A percentile compares a stretch with the other conserved stretches of the same genome.
phyloP scores from a whole-genome alignment of 1,140 invertebrate genomes.

The Leptonema lineaticorne region DNA sequence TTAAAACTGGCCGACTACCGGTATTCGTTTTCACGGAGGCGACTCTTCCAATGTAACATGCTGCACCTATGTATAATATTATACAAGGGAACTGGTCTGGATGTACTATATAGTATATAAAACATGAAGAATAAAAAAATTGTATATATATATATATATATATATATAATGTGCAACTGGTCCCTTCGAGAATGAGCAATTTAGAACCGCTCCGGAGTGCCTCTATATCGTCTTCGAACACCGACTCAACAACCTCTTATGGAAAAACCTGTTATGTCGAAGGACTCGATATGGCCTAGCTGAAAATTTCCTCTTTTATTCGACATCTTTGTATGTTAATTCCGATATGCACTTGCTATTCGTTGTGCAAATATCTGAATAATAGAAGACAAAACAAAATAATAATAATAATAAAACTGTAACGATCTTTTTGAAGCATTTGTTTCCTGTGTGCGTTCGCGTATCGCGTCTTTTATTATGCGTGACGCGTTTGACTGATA shows the following conservation, averaged over 20 bases:
- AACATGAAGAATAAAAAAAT: background rate
- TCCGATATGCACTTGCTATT: background rate
- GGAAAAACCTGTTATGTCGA: constrained; percentile 3
- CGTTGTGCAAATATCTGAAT: background rate
- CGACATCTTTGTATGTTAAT: background rate
- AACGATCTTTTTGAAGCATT: background rate
- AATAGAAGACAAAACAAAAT: background rate
- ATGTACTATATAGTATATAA: background rate
- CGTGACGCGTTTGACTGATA: background rate
- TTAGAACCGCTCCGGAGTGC: background rate
- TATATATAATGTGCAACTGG: too few relatives aligned
- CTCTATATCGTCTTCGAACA: background rate
- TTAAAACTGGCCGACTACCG: background rate
- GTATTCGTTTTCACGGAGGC: constrained; percentile 13
- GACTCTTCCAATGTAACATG: background rate
- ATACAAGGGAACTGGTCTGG: too few relatives aligned
- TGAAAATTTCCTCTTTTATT: background rate
- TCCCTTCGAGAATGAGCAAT: constrained; percentile 10
- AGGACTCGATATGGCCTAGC: background rate
- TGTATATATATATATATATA: too few relatives aligned
- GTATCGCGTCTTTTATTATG: background rate
- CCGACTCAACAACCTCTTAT: background rate
- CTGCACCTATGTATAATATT: too few relatives aligned
- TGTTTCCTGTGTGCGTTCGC: background rate
- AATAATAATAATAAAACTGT: background rate